Evolutionary conservation across 2,888 invertebrate genomes (phyloP), one percentile per base, ranked within the genome.

Genomic region (Pelosia muscerda): DNA sequence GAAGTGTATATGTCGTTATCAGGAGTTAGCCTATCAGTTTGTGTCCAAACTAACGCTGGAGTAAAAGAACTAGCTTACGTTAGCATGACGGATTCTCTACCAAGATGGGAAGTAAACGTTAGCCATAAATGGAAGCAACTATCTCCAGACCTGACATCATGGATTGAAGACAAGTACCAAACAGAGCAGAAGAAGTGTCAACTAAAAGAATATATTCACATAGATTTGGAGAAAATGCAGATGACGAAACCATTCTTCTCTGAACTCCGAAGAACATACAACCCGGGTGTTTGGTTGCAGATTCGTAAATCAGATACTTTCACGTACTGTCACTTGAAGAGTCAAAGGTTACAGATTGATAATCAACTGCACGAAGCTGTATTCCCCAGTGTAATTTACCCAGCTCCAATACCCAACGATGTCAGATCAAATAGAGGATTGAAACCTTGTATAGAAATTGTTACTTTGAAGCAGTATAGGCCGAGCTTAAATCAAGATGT

Each of bases 161-260:
- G 98, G 98, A 94, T 98, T 60, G 98, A 98, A 87, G 97, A 97
- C 76, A 97, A 97, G 83, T 97, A 97, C 92, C 95, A 95, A 79
- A 95, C 95, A 31, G 96, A 96, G 19, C 96, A 96, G 76, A 96
- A 96, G 81, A 96, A 96, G 82, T 97, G 97, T 63, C 96, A 97
- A 77, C 89, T 97, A 58, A 97, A 97, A 85, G 97, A 97, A 85
- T 97, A 97, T 86, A 96, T 98, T 11, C 92, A 97, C 95, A 96
- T 97, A 66, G 97, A 98, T 86, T 96, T 98, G 77, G 96, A 96
- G 63, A 97, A 97, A 87, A 98, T 98, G 98, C 97, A 97, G 80
- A 97, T 98, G 97, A 96, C 97, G 0, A 97, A 97, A 86, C 98
- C 98, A 0, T 98, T 97, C 90, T 97, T 97, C 84, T 97, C 97